Conservation (phyloP, 1,140 invertebrate species). For the Stegodyphus dumicola region DNA sequence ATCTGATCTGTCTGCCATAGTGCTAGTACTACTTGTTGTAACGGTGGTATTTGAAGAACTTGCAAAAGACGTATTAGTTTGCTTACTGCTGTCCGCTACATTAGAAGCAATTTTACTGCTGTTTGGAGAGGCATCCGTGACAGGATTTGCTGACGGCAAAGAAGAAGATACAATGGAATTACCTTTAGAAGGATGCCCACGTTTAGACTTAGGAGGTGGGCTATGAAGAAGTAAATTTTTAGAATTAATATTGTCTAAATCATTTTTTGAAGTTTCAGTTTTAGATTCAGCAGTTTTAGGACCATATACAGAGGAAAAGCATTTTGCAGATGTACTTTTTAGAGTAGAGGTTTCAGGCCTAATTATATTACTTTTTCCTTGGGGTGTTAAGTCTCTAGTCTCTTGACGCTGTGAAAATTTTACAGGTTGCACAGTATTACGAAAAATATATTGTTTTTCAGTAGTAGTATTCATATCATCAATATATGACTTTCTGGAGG, state of each 20-base stretch:
- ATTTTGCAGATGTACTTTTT: not conserved
- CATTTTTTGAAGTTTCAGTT: slow-evolving; percentile 23
- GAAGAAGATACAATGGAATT: slow-evolving; percentile 25
- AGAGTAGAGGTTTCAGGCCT: not conserved
- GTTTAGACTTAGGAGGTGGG: slow-evolving; percentile 59
- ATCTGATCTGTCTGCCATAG: slow-evolving; percentile 38
- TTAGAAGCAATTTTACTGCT: not conserved
- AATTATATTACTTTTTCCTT: slow-evolving; percentile 28
- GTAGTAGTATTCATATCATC: slow-evolving; percentile 30
- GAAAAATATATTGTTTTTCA: slow-evolving; percentile 39
- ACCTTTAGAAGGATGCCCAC: slow-evolving; percentile 32
- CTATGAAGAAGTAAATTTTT: slow-evolving; percentile 59
- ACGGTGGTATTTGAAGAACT: slow-evolving; percentile 4
- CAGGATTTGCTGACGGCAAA: not conserved
- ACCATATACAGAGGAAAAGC: not conserved
- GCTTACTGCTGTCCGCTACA: slow-evolving; percentile 2
- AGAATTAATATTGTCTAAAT: slow-evolving; percentile 30
- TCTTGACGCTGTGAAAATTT: slow-evolving; percentile 39
- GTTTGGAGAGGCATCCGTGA: slow-evolving; percentile 1
- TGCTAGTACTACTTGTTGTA: not conserved
- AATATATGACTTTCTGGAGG: slow-evolving; percentile 58
- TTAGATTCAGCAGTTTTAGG: not conserved
- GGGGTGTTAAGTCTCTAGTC: slow-evolving; percentile 34
- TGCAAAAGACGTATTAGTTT: slow-evolving; percentile 1
- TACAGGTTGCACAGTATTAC: slow-evolving; percentile 33